phyloP scores from a whole-genome alignment of 37 sponge, comb jelly and placozoan species.

The Aplysina aerophoba region DNA sequence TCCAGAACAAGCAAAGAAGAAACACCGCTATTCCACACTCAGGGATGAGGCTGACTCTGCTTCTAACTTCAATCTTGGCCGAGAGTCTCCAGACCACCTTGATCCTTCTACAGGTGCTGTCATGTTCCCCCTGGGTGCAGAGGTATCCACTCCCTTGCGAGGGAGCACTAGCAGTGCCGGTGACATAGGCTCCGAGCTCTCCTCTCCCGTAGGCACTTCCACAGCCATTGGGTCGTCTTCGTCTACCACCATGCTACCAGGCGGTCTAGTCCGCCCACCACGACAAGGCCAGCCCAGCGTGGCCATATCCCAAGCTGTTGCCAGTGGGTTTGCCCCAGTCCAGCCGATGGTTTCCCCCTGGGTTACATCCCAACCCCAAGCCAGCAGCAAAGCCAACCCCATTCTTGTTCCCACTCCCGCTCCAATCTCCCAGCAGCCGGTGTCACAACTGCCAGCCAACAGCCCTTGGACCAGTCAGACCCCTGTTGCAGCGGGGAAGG shows the following conservation, averaged over 20 bases:
- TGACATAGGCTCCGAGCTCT: slow-evolving; percentile 10
- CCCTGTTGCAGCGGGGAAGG: no score
- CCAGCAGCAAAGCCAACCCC: neutral
- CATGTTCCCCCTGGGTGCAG: neutral
- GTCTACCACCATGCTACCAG: neutral
- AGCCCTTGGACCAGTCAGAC: neutral
- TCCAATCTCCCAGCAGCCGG: neutral
- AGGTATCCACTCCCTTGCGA: neutral
- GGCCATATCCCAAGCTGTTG: neutral
- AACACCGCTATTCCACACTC: slow-evolving; percentile 9
- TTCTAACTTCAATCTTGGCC: neutral
- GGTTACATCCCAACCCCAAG: neutral
- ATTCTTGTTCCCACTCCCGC: neutral
- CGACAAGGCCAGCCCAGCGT: no score
- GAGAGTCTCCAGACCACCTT: neutral
- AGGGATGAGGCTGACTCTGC: neutral
- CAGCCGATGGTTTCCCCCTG: neutral
- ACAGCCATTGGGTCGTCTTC: neutral
- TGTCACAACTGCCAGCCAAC: neutral
- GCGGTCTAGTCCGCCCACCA: neutral
- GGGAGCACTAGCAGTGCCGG: slow-evolving; percentile 1
- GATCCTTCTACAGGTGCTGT: neutral
- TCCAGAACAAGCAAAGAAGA: neutral
- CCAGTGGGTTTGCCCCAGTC: neutral
- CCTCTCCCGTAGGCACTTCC: neutral